These are phyloP conservation scores for Phrynocephalus vlangalii DNA, from an alignment of 2,797 vertebrate species.

Conservation along the genomic window DNA sequence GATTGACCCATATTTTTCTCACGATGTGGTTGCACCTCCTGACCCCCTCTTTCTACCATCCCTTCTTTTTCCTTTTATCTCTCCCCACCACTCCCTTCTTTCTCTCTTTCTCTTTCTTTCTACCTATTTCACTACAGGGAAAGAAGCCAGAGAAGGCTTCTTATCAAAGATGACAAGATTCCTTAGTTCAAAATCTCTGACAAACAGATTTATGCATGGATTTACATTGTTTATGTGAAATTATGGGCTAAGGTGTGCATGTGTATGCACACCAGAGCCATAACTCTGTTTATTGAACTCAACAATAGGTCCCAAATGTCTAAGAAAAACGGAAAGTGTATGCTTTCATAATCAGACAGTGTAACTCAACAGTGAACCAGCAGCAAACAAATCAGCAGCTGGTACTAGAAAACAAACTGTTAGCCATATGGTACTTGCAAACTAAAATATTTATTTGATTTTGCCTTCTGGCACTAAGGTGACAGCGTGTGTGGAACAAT, in stretches of 20 bases:
- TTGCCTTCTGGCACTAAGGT: constrained; percentile 39
- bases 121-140: background rate
- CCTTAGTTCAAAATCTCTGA: background rate
- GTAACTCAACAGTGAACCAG: constrained; percentile 55
- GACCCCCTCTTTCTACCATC: too few relatives aligned
- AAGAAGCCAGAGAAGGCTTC: background rate
- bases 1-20: too few relatives aligned
- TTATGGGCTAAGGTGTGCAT: too few relatives aligned
- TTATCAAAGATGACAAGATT: background rate
- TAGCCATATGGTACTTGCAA: constrained; percentile 57
- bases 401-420: constrained; percentile 56
- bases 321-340: constrained; percentile 58
- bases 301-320: background rate
- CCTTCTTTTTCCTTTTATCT: too few relatives aligned
- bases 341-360: constrained; percentile 49
- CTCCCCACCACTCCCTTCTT: background rate
- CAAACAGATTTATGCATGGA: background rate
- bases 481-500: constrained; percentile 30
- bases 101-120: background rate
- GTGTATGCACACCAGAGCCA: background rate
- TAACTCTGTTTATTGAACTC: background rate
- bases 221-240: too few relatives aligned
- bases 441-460: constrained; percentile 71
- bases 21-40: too few relatives aligned
- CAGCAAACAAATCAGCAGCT: constrained; percentile 68